Conservation (phyloP, 1,140 invertebrate species). For the Drosophila athabasca region DNA sequence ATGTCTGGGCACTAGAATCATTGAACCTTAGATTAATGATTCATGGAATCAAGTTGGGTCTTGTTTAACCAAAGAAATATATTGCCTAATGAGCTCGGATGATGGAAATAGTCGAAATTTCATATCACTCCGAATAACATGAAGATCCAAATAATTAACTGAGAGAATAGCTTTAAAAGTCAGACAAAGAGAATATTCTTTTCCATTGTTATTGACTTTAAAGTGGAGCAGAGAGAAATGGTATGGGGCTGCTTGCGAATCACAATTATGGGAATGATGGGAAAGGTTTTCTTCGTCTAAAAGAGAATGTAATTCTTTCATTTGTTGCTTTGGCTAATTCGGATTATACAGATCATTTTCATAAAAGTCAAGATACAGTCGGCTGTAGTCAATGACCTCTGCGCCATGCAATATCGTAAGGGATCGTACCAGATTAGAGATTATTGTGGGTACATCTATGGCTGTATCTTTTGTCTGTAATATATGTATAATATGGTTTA, state of each 20-base stretch:
- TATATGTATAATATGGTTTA: no score
- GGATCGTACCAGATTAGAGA: no score
- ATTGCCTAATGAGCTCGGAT: conserved; percentile 5
- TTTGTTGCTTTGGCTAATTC: conserved; percentile 9
- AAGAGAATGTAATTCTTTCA: conserved; percentile 38
- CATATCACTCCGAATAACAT: conserved; percentile 15
- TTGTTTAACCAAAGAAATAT: background rate
- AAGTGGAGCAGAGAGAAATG: conserved; percentile 32
- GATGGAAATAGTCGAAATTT: conserved; percentile 8
- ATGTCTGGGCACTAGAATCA: conserved; percentile 50
- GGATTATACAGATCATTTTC: conserved; percentile 8
- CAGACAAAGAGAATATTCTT: conserved; percentile 48
- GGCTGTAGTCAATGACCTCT: conserved; percentile 19
- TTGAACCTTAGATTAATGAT: conserved; percentile 61
- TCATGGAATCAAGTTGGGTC: conserved; percentile 27
- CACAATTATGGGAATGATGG: conserved; percentile 38
- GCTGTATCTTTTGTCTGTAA: no score
- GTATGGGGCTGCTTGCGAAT: conserved; percentile 23
- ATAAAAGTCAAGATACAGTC: background rate
- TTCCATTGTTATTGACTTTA: conserved; percentile 24
- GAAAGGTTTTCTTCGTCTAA: conserved; percentile 13
- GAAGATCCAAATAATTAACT: conserved; percentile 38
- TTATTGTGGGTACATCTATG: no score
- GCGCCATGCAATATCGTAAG: no score
- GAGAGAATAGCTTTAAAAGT: conserved; percentile 25